Evolutionary conservation across 2,888 invertebrate genomes (phyloP), one percentile per base, ranked within the genome.

Genomic region (Chironomus riparius): DNA sequence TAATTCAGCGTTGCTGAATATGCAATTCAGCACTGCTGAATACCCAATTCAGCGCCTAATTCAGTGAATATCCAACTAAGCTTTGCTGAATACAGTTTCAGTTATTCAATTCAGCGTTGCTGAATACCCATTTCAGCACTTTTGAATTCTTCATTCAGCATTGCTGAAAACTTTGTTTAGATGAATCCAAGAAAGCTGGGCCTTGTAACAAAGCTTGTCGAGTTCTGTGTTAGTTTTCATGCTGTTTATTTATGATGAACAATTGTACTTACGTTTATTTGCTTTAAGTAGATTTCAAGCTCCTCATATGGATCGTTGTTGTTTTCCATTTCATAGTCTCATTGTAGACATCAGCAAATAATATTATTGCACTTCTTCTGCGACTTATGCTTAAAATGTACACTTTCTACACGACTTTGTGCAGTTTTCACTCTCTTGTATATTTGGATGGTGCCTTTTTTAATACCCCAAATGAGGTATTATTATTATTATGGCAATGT

Each of bases 231-330:
- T 28, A 28, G 28, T 28, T 28, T 28, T 28, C 28, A 28, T 28
- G 6, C 28, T 6, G 6, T 2, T 10, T 10, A 38, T 21, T 24
- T 71, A n/a, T 65, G 65, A 65, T 65, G 65, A 65, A 21, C 65
- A 21, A 38, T 50, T 71, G 50, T 28, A 76, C 76, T 69, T 68
- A 76, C 76, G 47, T 76, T 76, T 56, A 76, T 76, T 69, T 76
- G 48, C 68, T 76, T 69, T 48, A 76, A 76, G 69, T 76, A 76
- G 56, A 69, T 56, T 69, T 76, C 76, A 50, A 76, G 76, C 69
- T 76, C 76, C 69, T 68, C 76, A 69, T 76, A 76, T 76, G 76
- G 76, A 76, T 76, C 76, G 69, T 75, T 75, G 68, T 68, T 68
- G 68, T 69, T 69, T 76, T 76, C 76, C 76, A 76, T 76, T 74